These are phyloP conservation scores for Neuroterus valhalla DNA, from an alignment of 1,140 invertebrate species.

Conservation along the genomic window DNA sequence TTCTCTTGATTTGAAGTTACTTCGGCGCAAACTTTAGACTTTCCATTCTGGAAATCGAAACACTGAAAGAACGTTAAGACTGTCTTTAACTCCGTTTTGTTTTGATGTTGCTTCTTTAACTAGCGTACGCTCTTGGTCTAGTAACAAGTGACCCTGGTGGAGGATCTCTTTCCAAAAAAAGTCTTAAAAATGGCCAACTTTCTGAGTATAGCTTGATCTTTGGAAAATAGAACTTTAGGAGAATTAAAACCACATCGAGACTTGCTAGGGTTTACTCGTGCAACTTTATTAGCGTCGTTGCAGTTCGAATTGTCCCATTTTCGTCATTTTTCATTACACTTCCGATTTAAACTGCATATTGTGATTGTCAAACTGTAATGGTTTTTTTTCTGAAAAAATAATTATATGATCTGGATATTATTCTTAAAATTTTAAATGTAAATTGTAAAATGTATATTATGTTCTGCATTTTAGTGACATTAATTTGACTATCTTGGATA, in stretches of 20 bases:
- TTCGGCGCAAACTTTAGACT: not conserved
- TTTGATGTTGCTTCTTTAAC: conserved; percentile 4
- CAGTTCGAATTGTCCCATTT: not conserved
- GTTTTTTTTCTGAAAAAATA: not conserved
- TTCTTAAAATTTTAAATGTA: not conserved
- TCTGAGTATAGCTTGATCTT: not conserved
- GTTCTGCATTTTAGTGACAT: too few species aligned
- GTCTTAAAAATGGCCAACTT: not conserved
- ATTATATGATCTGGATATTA: not conserved
- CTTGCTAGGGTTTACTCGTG: not conserved
- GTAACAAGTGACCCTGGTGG: not conserved
- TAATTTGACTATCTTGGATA: too few species aligned
- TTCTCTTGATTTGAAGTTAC: not conserved
- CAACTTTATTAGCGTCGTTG: not conserved
- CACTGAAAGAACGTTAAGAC: conserved; percentile 15
- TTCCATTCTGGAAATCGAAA: conserved; percentile 8
- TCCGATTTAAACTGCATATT: not conserved
- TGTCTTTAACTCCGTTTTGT: conserved; percentile 15
- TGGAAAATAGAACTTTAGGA: not conserved
- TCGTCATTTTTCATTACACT: not conserved
- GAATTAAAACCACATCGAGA: not conserved
- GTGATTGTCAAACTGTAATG: not conserved
- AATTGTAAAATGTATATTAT: not conserved
- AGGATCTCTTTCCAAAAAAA: not conserved
- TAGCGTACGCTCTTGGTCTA: conserved; percentile 7